Evolutionary conservation across 2,888 invertebrate species (phyloP).

Genomic region (Chrysotoxum bicinctum): DNA sequence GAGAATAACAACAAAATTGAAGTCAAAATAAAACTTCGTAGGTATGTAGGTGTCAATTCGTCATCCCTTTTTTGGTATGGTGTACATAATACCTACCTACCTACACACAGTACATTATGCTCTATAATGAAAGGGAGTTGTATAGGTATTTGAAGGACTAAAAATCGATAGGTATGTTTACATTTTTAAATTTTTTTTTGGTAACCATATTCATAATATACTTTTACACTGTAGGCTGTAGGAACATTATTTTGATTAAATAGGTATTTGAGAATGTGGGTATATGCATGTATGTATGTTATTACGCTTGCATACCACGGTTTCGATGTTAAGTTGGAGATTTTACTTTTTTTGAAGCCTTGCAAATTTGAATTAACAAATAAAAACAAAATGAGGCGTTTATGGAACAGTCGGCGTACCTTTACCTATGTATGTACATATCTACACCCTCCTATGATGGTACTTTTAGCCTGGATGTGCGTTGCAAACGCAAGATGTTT

Average conservation of each 20-base stretch:
- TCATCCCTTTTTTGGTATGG: slow-evolving; percentile 70
- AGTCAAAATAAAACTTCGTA: slow-evolving; percentile 62
- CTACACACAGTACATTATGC: not conserved
- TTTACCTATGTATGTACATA: too few species aligned
- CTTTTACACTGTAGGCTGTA: not conserved
- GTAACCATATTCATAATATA: slow-evolving; percentile 1
- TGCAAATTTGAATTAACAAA: not conserved
- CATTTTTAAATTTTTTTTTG: slow-evolving; percentile 50
- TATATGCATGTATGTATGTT: not conserved
- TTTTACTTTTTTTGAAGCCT: not conserved
- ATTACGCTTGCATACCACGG: too few species aligned
- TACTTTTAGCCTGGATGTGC: not conserved
- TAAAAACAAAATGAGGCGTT: not conserved
- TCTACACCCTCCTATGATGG: too few species aligned
- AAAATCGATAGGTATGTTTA: slow-evolving; percentile 69
- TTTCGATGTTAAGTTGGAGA: not conserved
- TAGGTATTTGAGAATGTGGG: not conserved
- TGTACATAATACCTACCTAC: not conserved
- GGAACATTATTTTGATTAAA: not conserved
- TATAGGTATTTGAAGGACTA: slow-evolving; percentile 36
- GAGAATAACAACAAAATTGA: slow-evolving; percentile 77
- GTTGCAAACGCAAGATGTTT: too few species aligned
- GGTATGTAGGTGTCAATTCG: slow-evolving; percentile 44
- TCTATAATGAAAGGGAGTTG: slow-evolving; percentile 64
- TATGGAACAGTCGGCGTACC: not conserved